A percentile compares a stretch with the other conserved stretches of the same genome.
These are phyloP conservation scores for Argyresthia goedartella DNA, from an alignment of 2,888 invertebrate genomes.

Conservation along the genomic window DNA sequence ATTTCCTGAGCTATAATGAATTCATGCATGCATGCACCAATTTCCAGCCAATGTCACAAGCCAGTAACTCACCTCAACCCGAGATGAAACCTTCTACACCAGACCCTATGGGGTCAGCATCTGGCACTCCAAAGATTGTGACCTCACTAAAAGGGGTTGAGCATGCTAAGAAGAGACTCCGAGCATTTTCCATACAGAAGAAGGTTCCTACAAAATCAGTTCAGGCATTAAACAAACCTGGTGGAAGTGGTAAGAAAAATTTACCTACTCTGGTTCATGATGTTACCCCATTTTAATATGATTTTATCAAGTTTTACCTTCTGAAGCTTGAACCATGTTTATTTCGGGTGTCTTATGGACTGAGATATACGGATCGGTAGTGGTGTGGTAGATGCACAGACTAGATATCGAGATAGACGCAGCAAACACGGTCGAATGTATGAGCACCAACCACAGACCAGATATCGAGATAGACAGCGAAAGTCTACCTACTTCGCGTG, in stretches of 20 bases:
- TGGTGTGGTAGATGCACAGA: too few species aligned
- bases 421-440: too few species aligned
- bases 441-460: too few species aligned
- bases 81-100: conserved; percentile 11
- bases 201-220: conserved; percentile 36
- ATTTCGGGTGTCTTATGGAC: too few species aligned
- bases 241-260: conserved; percentile 33
- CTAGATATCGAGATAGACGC: too few species aligned
- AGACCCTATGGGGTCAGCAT: conserved; percentile 1
- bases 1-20: not conserved
- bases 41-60: not conserved
- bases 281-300: not conserved
- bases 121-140: not conserved
- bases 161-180: conserved; percentile 54
- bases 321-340: too few species aligned
- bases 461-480: too few species aligned
- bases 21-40: not conserved
- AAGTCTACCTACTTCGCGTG: too few species aligned
- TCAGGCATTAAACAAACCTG: conserved; percentile 31
- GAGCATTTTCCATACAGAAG: conserved; percentile 64
- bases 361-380: too few species aligned
- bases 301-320: too few species aligned
- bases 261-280: not conserved
- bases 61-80: not conserved
- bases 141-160: conserved; percentile 41